Conservation (phyloP, 2,113 vertebrate genomes). For the Nothocercus nigrocapillus region DNA sequence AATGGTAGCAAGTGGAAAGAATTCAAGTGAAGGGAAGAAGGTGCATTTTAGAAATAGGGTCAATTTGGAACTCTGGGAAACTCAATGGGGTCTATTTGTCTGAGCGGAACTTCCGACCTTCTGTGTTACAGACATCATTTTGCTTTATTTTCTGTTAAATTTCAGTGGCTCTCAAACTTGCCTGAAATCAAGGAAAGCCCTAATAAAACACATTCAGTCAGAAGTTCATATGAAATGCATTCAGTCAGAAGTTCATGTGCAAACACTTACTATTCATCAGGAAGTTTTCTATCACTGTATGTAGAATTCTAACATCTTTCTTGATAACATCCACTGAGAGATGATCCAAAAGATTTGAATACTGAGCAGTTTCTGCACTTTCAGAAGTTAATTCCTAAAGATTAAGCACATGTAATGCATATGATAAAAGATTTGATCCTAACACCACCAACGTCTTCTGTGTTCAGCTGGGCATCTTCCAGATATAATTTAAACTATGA, state of each 20-base stretch:
- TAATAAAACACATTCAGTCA: not conserved
- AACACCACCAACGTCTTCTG: not conserved
- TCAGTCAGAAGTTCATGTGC: not conserved
- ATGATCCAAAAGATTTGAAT: not conserved
- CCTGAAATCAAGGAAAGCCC: not conserved
- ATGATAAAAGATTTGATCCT: not conserved
- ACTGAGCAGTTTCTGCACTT: not conserved
- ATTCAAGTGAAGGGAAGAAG: not conserved
- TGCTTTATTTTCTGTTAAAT: conserved; percentile 1
- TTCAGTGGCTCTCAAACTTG: not conserved
- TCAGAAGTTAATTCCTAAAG: not conserved
- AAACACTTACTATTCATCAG: not conserved
- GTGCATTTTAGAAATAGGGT: not conserved
- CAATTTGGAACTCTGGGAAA: not conserved
- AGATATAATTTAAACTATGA: not conserved
- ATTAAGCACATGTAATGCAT: not conserved
- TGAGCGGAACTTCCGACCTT: not conserved
- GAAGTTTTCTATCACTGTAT: not conserved
- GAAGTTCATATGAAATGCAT: not conserved
- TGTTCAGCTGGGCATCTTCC: not conserved
- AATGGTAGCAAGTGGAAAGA: not conserved
- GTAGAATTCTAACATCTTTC: not conserved
- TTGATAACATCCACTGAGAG: not conserved
- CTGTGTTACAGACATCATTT: not conserved
- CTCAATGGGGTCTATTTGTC: not conserved